Evolutionary conservation across 1,140 invertebrate species (phyloP).

Genomic region (Lordiphosa clarofinis): DNA sequence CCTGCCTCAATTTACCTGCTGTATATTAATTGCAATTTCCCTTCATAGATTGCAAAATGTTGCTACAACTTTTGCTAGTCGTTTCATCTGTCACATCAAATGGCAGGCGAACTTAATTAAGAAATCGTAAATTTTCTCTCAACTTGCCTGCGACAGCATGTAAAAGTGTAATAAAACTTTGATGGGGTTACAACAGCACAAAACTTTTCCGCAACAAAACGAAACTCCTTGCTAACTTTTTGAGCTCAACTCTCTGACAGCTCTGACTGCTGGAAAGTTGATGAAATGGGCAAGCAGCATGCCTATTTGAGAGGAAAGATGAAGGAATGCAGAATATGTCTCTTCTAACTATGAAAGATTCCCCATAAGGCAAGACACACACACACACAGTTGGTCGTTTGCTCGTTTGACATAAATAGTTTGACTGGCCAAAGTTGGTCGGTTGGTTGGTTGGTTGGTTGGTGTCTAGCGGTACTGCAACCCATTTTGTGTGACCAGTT

Average conservation of each 20-base stretch:
- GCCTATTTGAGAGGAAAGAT: too few relatives aligned
- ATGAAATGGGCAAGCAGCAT: too few relatives aligned
- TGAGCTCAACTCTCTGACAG: too few relatives aligned
- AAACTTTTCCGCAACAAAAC: slow-evolving; percentile 26
- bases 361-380: slow-evolving; percentile 12
- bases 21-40: too few relatives aligned
- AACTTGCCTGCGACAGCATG: slow-evolving; percentile 34
- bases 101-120: slow-evolving; percentile 48
- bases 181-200: slow-evolving; percentile 31
- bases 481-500: slow-evolving; percentile 20
- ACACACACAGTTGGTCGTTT: too few relatives aligned
- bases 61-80: too few relatives aligned
- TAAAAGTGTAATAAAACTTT: slow-evolving; percentile 45
- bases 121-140: slow-evolving; percentile 47
- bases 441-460: slow-evolving; percentile 1
- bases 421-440: slow-evolving; percentile 16
- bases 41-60: too few relatives aligned
- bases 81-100: slow-evolving; percentile 4
- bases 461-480: slow-evolving; percentile 25
- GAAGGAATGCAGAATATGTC: too few relatives aligned
- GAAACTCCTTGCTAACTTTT: neutral
- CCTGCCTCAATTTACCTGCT: too few relatives aligned
- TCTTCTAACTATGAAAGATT: too few relatives aligned
- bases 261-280: too few relatives aligned
- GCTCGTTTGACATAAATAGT: slow-evolving; percentile 9